Base-by-base conservation (phyloP, 2,888 invertebrate genomes). In the Chrysopilus asiliformis region DNA sequence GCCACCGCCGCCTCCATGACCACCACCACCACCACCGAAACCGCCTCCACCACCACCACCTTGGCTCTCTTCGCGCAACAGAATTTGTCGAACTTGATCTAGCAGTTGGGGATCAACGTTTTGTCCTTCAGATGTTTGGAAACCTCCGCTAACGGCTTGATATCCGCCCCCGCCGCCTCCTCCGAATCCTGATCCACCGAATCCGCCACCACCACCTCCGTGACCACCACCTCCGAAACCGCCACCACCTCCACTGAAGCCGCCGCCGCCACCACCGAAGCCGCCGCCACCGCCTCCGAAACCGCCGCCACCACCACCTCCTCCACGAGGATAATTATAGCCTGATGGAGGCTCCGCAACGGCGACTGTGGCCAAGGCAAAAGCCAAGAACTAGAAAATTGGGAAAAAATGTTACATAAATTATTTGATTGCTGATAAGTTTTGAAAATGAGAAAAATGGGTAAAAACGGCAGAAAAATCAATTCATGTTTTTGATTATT, bases 61-160 rank as follows among this genome's bases (percentile, higher is more conserved):
- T 51, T 69, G 72, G 49, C 76, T 67, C 60, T 86, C 86, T 65
- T 85, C 85, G 55, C 76, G 81, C 50, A 86, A 71, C 46, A 86
- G 73, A 65, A 86, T 84, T 61, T 84, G 81, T 52, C 84, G 77
- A 55, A 86, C 76, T 65, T 85, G 82, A 55, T 86, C 85, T 46
- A 86, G 71, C 47, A 86, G 74, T 45, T 76, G 76, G 22, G 72
- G 68, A 65, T 86, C 85, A 48, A 86, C 83, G 62, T 79, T 73
- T 53, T 81, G 81, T 44, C 86, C 86, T 59, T 86, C 86, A 50
- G 73, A 79, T 51, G 83, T 82, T 60, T 81, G 80, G 67, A 73
- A 76, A 47, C 85, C 85, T 47, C 76, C 73, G 49, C 80, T 74
- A 37, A 83, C 84, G 47, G 79, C 74, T 46, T 73, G 74, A 68